Conservation (phyloP, 37 sponge, comb jelly and placozoan species). For the Spongia lamella region DNA sequence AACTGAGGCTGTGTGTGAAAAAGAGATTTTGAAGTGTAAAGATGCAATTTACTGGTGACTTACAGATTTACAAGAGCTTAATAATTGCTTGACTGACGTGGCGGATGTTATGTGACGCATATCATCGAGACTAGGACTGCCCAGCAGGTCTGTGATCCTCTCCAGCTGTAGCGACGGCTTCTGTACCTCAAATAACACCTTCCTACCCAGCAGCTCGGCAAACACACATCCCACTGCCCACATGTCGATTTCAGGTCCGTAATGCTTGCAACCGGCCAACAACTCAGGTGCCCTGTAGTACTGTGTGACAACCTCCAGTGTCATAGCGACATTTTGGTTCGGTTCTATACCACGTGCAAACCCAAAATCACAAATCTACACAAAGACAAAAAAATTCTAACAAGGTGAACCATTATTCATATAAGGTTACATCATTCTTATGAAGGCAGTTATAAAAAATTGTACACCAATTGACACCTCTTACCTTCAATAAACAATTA, state of each 20-base stretch:
- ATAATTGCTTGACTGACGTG: slow-evolving; percentile 39
- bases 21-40: not conserved
- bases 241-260: slow-evolving; percentile 84
- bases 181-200: slow-evolving; percentile 76
- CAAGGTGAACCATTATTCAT: too few species aligned
- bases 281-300: slow-evolving; percentile 90
- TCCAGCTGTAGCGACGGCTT: slow-evolving; percentile 66
- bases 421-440: too few species aligned
- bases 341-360: slow-evolving; percentile 85
- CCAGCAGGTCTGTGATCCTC: slow-evolving; percentile 83
- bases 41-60: not conserved
- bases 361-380: slow-evolving; percentile 86
- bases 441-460: not conserved
- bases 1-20: slow-evolving; percentile 25
- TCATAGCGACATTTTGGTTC: slow-evolving; percentile 70
- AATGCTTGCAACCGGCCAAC: slow-evolving; percentile 83
- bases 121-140: slow-evolving; percentile 65
- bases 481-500: slow-evolving; percentile 65
- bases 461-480: not conserved
- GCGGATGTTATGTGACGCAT: slow-evolving; percentile 49
- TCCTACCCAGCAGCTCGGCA: slow-evolving; percentile 81
- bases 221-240: slow-evolving; percentile 92
- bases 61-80: slow-evolving; percentile 46
- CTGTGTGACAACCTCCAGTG: slow-evolving; percentile 91
- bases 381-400: not conserved